These are phyloP conservation scores for Chydorus sphaericus DNA, from an alignment of 2,888 invertebrate species.

Conservation along the genomic window DNA sequence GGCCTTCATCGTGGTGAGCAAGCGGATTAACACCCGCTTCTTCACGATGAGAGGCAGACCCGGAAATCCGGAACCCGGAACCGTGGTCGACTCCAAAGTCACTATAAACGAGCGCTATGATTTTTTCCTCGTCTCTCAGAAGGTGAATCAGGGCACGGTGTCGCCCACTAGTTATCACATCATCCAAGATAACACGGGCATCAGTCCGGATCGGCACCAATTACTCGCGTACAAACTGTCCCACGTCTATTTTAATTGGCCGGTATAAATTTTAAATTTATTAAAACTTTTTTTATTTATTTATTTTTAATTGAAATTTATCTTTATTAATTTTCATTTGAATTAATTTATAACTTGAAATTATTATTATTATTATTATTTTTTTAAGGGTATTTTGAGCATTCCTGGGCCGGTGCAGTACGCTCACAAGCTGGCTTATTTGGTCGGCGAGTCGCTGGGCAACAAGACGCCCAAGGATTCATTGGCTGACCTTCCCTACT, in stretches of 20 bases:
- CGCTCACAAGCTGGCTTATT: slow-evolving; percentile 82
- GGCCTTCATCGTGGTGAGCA: slow-evolving; percentile 73
- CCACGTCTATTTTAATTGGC: slow-evolving; percentile 88
- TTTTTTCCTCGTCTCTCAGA: slow-evolving; percentile 78
- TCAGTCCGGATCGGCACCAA: slow-evolving; percentile 61
- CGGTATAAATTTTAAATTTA: slow-evolving; percentile 32
- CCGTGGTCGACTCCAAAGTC: slow-evolving; percentile 69
- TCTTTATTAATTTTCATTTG: not conserved
- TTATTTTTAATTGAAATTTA: not conserved
- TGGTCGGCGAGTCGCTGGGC: slow-evolving; percentile 58
- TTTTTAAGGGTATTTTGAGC: slow-evolving; percentile 42
- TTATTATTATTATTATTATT: slow-evolving; percentile 20
- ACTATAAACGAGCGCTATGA: slow-evolving; percentile 66
- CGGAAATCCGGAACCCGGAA: slow-evolving; percentile 60
- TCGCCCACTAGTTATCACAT: slow-evolving; percentile 83
- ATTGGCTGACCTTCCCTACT: slow-evolving; percentile 49
- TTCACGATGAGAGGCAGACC: slow-evolving; percentile 16
- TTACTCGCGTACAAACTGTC: slow-evolving; percentile 66
- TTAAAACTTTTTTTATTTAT: not conserved
- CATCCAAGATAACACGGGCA: slow-evolving; percentile 51
- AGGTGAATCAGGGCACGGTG: slow-evolving; percentile 75
- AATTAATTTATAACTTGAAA: no score
- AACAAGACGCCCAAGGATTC: slow-evolving; percentile 46
- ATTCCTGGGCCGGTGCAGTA: slow-evolving; percentile 91
- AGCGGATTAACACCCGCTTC: slow-evolving; percentile 50